Evolutionary conservation across 1,140 invertebrate species (phyloP), one percentile per base, ranked within the genome.

Genomic region (Aculops lycopersici): DNA sequence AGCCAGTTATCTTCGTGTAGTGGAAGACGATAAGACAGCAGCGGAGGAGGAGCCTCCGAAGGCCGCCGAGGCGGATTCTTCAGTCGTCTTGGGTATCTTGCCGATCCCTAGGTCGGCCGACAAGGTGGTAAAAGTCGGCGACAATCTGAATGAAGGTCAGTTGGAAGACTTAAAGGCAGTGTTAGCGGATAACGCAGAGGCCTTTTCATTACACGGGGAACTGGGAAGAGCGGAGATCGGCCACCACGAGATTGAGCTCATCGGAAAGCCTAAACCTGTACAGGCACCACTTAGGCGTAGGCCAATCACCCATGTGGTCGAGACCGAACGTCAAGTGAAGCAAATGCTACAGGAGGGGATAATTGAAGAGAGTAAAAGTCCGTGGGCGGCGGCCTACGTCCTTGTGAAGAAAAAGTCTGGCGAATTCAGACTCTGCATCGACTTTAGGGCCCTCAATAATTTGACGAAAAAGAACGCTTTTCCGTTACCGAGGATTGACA

Each of bases 381-480:
- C 37, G 12, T 38, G 37, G 37, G 37, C 37, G 37, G 8, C n/a
- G n/a, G 5, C 37, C 5, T 8, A 8, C 5, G 17, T 18, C n/a
- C 24, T 55, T 21, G 46, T 53, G 2, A 51, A 53, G 37, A 47
- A 48, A 36, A 37, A 41, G 20, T 21, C 17, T 20, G 45, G 43
- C 14, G 38, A 48, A 21, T 47, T 43, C 40, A 12, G 52, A 13
- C 42, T 43, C 15, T 43, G 42, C 16, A 48, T 48, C 4, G 52
- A 55, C 37, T 55, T 48, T 38, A 41, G 48, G 36, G n/a, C 15
- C 3, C 41, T 55, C 3, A 56, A 55, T 40, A 17, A 24, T 3
- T 18, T 42, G 3, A 54, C 52, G 5, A 41, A 37, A 17, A 39
- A 40, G 17, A 51, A 53, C 43, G 46, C 20, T 3, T 54, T 50